Percentiles rank a stretch among this genome's conserved stretches.
Conservation (phyloP, 1,140 invertebrate species). For the Lordiphosa stackelbergi region DNA sequence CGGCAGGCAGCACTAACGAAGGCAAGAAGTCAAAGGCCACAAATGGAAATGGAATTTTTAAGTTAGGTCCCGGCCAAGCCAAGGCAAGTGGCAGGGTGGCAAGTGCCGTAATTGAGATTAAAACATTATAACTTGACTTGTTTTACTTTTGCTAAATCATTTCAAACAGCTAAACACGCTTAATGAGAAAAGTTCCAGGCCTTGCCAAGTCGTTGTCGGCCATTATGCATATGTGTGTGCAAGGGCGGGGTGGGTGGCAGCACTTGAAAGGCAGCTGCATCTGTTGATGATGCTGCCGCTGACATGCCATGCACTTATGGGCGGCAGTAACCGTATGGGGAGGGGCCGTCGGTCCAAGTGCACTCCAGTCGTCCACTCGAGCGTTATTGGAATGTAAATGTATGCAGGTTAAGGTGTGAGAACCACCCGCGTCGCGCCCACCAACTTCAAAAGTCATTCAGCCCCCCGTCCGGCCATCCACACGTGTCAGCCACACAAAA, state of each 20-base stretch:
- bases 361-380: conserved; percentile 68
- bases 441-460: conserved; percentile 72
- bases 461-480: conserved; percentile 3
- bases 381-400: conserved; percentile 75
- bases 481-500: conserved; percentile 13
- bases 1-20: conserved; percentile 50
- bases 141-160: conserved; percentile 74
- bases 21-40: conserved; percentile 60
- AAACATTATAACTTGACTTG: conserved; percentile 76
- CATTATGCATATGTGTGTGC: conserved; percentile 56
- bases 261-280: conserved; percentile 60
- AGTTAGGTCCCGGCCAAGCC: conserved; percentile 65
- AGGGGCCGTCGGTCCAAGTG: conserved; percentile 49
- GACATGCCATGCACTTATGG: conserved; percentile 63
- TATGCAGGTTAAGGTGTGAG: conserved; percentile 58
- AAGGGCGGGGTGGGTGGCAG: conserved; percentile 14
- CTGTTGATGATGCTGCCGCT: conserved; percentile 45
- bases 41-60: conserved; percentile 74
- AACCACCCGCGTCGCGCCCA: conserved; percentile 36
- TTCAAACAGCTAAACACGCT: conserved; percentile 73
- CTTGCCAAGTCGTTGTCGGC: conserved; percentile 46
- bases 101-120: conserved; percentile 74
- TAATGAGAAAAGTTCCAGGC: conserved; percentile 70
- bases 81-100: conserved; percentile 29
- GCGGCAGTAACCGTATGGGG: conserved; percentile 1